A percentile compares a stretch with the other conserved stretches of the same genome.
phyloP scores from a whole-genome alignment of 2,797 vertebrate genomes.

The Characodon lateralis region DNA sequence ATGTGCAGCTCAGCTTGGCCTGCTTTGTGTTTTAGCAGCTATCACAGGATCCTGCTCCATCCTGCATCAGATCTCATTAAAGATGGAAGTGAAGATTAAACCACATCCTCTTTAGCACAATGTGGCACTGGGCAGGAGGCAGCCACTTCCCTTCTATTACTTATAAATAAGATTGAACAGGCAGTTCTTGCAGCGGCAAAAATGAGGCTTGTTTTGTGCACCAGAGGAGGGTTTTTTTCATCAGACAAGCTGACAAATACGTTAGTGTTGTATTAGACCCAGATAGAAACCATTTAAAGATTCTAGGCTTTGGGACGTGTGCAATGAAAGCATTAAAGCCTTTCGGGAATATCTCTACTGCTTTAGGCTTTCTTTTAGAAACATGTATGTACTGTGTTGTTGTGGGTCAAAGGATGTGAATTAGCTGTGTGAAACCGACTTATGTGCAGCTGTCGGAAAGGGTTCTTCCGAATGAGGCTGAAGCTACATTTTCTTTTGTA shows the following conservation, averaged over 20 bases:
- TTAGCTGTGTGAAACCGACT: constrained; percentile 26
- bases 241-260: constrained; percentile 45
- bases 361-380: neutral
- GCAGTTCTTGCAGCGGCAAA: constrained; percentile 55
- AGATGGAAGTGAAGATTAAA: constrained; percentile 77
- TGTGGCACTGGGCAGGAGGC: constrained; percentile 59
- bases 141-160: constrained; percentile 54
- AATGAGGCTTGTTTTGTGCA: constrained; percentile 55
- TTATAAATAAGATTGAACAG: constrained; percentile 69
- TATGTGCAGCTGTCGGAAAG: constrained; percentile 32
- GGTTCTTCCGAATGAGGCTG: constrained; percentile 37
- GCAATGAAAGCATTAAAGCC: constrained; percentile 28
- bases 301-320: constrained; percentile 19
- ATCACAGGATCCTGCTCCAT: constrained; percentile 61
- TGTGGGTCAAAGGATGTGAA: constrained; percentile 25
- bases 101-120: constrained; percentile 63
- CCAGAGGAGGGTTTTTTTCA: constrained; percentile 48
- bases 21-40: constrained; percentile 54
- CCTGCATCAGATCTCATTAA: constrained; percentile 78
- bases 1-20: constrained; percentile 36
- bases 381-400: constrained; percentile 11
- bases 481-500: constrained; percentile 48
- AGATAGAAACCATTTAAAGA: constrained; percentile 8
- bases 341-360: constrained; percentile 17
- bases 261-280: constrained; percentile 20